Conservation (phyloP, 92 coral and sea anemone genomes). For the Actinernus sp. region DNA sequence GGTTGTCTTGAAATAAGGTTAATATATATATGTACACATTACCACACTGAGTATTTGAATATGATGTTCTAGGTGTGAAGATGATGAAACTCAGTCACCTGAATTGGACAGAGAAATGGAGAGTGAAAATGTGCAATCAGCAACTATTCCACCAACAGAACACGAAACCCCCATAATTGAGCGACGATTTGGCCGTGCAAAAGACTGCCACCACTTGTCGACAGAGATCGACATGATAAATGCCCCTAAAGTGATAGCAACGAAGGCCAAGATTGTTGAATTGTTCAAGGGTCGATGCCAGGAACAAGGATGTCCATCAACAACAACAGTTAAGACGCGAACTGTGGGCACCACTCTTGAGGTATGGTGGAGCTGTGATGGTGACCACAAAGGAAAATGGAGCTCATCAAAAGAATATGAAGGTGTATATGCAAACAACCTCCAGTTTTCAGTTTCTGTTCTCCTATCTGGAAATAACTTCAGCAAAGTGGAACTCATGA, state of each 20-base stretch:
- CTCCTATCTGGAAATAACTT: constrained; percentile 22
- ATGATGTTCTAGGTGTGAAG: too few species aligned
- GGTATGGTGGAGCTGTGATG: constrained; percentile 18
- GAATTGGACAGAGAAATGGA: too few species aligned
- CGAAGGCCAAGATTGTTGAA: neutral
- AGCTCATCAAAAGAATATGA: constrained; percentile 7
- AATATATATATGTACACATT: too few species aligned
- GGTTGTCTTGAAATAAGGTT: too few species aligned
- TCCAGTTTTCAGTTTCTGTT: constrained; percentile 11
- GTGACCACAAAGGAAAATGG: constrained; percentile 16
- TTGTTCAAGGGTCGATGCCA: constrained; percentile 15
- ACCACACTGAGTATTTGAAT: too few species aligned
- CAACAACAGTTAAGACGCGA: neutral
- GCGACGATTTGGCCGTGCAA: too few species aligned
- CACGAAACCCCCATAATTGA: too few species aligned
- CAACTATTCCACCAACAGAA: too few species aligned
- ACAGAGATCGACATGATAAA: neutral
- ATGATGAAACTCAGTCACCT: too few species aligned
- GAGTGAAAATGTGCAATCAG: too few species aligned
- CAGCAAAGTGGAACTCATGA: constrained; percentile 11
- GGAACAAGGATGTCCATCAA: neutral
- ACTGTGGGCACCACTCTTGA: constrained; percentile 7
- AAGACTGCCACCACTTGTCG: too few species aligned
- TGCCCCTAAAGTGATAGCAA: constrained; percentile 1
- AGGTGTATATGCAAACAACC: constrained; percentile 21